Conservation (phyloP, 1,140 invertebrate species). For the Papilio dardanus region DNA sequence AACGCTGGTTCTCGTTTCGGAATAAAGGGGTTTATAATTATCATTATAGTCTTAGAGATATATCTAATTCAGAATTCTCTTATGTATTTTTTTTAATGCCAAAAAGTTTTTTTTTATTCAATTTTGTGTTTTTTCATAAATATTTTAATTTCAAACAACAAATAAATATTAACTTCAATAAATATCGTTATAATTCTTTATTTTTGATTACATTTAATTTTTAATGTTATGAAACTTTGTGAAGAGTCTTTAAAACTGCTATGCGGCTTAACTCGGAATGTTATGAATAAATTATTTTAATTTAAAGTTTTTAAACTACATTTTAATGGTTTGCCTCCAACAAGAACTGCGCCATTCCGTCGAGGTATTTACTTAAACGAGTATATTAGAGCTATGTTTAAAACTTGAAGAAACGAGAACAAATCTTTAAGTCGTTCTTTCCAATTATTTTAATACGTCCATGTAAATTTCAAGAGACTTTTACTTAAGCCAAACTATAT, state of each 20-base stretch:
- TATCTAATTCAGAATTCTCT: no score
- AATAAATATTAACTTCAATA: no score
- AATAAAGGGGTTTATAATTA: no score
- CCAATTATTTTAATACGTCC: neutral
- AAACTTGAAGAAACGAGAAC: constrained; percentile 13
- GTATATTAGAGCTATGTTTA: neutral
- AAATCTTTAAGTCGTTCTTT: constrained; percentile 2
- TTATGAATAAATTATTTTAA: constrained; percentile 28
- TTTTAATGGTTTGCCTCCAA: constrained; percentile 18
- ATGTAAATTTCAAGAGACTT: neutral
- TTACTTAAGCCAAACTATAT: neutral
- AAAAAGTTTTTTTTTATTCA: no score
- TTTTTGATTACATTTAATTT: neutral
- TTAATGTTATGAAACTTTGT: constrained; percentile 2
- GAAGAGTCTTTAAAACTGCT: constrained; percentile 18
- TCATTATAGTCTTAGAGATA: no score
- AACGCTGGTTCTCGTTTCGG: no score
- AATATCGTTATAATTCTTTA: no score
- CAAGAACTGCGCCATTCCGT: neutral
- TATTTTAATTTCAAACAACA: no score
- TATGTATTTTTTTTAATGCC: no score
- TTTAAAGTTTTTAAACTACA: constrained; percentile 21
- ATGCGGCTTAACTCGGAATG: constrained; percentile 16
- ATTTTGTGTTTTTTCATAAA: no score
- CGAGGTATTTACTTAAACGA: constrained; percentile 7